phyloP scores from a whole-genome alignment of 2,888 invertebrate species.

The Balanococcus diminutus region DNA sequence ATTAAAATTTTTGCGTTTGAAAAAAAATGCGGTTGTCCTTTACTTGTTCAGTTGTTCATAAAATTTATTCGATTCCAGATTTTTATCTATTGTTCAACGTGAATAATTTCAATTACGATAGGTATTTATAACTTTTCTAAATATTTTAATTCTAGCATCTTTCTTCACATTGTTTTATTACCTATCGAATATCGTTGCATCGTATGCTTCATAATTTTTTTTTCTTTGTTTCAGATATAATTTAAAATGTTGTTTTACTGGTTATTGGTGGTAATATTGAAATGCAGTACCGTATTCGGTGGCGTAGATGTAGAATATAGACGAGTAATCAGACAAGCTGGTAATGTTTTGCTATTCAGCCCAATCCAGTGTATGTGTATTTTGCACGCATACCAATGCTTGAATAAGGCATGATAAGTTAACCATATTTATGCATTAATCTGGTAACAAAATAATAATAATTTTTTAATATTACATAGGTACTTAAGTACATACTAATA shows the following conservation, averaged over 20 bases:
- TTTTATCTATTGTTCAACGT: neutral
- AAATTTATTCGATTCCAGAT: neutral
- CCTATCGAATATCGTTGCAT: neutral
- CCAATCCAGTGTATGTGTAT: slow-evolving; percentile 51
- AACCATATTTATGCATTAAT: slow-evolving; percentile 19
- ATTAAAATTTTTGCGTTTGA: neutral
- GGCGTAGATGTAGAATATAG: neutral
- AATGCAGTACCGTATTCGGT: slow-evolving; percentile 10
- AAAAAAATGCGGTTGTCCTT: neutral
- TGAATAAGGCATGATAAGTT: slow-evolving; percentile 46
- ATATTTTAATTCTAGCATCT: neutral
- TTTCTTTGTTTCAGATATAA: slow-evolving; percentile 1
- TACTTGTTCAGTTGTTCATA: neutral
- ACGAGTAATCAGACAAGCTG: slow-evolving; percentile 42
- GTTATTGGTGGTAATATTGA: slow-evolving; percentile 36
- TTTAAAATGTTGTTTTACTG: slow-evolving; percentile 44
- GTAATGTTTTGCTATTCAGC: slow-evolving; percentile 47
- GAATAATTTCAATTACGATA: neutral
- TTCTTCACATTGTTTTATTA: neutral
- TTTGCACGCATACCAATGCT: slow-evolving; percentile 48
- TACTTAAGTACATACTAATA: too few relatives aligned
- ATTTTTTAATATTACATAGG: too few relatives aligned
- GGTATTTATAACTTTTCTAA: neutral
- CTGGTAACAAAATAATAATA: neutral
- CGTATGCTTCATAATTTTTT: neutral